Evolutionary conservation across 2,888 invertebrate species (phyloP).

Genomic region (Polylopha cassiicola): DNA sequence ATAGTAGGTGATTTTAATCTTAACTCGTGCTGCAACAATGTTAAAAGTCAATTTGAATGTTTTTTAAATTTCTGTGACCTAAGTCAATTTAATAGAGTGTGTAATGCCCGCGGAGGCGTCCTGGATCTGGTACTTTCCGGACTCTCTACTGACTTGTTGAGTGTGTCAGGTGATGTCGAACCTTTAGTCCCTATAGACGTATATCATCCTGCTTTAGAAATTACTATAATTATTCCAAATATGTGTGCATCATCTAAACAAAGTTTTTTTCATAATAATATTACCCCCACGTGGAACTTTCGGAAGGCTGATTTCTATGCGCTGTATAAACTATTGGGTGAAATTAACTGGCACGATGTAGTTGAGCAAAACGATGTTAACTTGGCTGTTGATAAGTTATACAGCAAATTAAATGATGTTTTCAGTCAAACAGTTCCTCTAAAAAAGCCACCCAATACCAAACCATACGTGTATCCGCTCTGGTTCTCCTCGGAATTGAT

Average conservation of each 20-base stretch:
- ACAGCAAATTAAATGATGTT: not conserved
- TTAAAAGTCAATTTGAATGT: not conserved
- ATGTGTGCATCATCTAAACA: not conserved
- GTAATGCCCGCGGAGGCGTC: constrained; percentile 1
- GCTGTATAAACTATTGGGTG: not conserved
- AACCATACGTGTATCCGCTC: not conserved
- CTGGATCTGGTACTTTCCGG: constrained; percentile 5
- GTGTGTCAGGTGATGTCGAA: not conserved
- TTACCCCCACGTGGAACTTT: not conserved
- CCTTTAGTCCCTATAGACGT: constrained; percentile 2
- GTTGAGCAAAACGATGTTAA: not conserved
- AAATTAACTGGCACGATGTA: not conserved
- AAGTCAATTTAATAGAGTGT: not conserved
- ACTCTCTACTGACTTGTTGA: not conserved
- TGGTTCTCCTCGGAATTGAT: not conserved
- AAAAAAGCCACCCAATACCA: not conserved
- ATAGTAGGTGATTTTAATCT: too few relatives aligned
- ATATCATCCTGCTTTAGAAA: not conserved
- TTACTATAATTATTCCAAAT: not conserved
- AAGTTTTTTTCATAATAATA: not conserved
- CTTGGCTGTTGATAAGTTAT: not conserved
- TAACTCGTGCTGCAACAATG: not conserved
- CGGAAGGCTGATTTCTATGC: not conserved
- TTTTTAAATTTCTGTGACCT: not conserved
- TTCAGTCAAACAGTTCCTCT: not conserved